A percentile compares a stretch with the other conserved stretches of the same genome.
Conservation (phyloP, 2,113 vertebrate genomes). For the Corythornis vintsioides region DNA sequence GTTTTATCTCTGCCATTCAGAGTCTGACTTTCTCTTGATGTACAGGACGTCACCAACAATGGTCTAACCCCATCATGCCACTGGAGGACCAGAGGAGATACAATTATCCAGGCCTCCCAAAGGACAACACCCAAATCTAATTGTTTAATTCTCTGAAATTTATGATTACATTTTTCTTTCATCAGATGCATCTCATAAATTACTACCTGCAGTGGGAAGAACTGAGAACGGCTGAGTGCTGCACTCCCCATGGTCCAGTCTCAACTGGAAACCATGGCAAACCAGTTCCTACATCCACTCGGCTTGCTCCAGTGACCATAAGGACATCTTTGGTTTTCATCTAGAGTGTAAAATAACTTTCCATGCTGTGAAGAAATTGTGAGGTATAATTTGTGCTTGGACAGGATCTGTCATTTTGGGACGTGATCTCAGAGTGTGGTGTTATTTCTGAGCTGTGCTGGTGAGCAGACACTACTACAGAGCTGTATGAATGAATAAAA, state of each 20-base stretch:
- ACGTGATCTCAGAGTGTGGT: neutral
- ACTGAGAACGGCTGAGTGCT: neutral
- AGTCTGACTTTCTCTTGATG: neutral
- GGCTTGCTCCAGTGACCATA: neutral
- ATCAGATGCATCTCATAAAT: neutral
- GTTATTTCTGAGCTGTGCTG: neutral
- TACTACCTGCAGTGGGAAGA: neutral
- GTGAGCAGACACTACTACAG: neutral
- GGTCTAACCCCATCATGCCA: neutral
- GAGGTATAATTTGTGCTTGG: neutral
- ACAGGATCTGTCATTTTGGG: neutral
- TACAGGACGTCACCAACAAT: neutral
- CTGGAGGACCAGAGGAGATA: neutral
- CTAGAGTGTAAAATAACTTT: neutral
- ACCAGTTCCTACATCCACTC: accelerated
- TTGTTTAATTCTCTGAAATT: neutral
- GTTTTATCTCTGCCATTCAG: neutral
- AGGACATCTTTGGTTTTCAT: neutral
- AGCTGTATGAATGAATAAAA: neutral
- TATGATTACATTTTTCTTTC: neutral
- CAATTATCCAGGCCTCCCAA: neutral
- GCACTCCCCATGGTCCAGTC: neutral
- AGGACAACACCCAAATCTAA: accelerated
- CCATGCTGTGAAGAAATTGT: neutral
- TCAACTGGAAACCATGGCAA: neutral